A percentile compares a stretch with the other conserved stretches of the same genome.
phyloP scores from a whole-genome alignment of 2,113 vertebrate species.

The Delphinapterus leucas region DNA sequence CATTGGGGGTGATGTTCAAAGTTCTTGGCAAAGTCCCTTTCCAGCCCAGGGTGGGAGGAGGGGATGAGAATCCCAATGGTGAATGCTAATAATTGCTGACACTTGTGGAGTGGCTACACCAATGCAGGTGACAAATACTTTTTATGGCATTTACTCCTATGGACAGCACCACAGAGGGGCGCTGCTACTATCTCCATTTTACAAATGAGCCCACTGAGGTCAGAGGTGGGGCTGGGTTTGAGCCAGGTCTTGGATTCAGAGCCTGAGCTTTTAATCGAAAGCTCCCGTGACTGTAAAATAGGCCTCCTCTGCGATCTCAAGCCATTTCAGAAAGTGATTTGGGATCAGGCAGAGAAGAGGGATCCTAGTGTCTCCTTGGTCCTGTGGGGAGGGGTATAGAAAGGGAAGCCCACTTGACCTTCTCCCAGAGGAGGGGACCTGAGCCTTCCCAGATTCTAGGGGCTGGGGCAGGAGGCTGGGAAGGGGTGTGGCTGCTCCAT shows the following conservation, averaged over 20 bases:
- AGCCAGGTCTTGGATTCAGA: background rate
- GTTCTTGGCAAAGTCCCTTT: background rate
- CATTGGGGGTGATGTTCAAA: background rate
- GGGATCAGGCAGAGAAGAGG: background rate
- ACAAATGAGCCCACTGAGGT: background rate
- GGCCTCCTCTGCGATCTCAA: background rate
- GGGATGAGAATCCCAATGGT: background rate
- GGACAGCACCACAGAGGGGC: background rate
- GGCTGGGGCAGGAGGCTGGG: slow-evolving; percentile 68
- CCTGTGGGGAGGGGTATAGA: background rate
- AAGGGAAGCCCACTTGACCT: slow-evolving; percentile 40
- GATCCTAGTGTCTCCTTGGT: background rate
- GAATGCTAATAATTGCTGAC: background rate
- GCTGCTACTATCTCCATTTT: background rate
- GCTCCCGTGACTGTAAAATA: background rate
- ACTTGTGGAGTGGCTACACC: background rate
- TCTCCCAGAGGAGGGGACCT: slow-evolving; percentile 79
- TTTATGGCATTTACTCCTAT: background rate
- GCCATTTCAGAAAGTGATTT: background rate
- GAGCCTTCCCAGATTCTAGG: slow-evolving; percentile 80
- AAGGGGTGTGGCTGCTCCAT: background rate
- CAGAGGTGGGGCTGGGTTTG: background rate
- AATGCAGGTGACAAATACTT: background rate
- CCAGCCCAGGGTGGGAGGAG: background rate
- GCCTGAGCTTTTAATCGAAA: background rate